Evolutionary conservation across 2,888 invertebrate genomes (phyloP), one percentile per base, ranked within the genome.

Genomic region (Lasioglossum zephyrum): DNA sequence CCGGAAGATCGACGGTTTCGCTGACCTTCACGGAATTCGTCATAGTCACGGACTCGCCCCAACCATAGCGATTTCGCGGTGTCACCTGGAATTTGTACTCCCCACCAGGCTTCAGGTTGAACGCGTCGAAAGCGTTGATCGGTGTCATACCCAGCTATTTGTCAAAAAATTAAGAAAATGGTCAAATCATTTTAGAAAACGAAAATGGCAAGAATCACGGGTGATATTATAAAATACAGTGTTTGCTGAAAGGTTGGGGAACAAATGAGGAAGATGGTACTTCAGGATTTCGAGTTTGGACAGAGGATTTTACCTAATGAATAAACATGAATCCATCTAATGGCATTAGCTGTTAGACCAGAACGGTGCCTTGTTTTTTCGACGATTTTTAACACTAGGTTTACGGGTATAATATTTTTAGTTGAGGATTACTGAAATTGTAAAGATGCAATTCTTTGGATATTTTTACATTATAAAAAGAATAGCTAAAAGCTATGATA

Each of bases 51-150:
- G 98, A 96, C 91, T 98, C 97, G 18, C 99, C 98, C 97, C 98
- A 98, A 53, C 99, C 99, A 93, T 98, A 98, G 91, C 98, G 97
- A 95, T 99, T 99, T 82, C 98, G 96, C 0, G 99, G 98, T 0
- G 98, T 98, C 16, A 99, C 97, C 81, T 98, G 96, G 95, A 99
- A 98, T 94, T 98, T 97, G 94, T 99, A 99, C 93, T 98, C 97
- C 66, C 96, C 96, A 70, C 97, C 97, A 60, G 97, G 96, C 92
- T 97, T 97, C 81, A 98, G 95, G 94, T 98, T 98, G 95, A 98
- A 98, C 0, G 97, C 97, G 94, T 98, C 98, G 94, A 97, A 98
- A 13, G 97, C 97, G 94, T 97, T 97, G 74, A 97, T 96, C 1
- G 98, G 97, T 0, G 98, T 97, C 73, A 98, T 96, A 22, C 98